Evolutionary conservation across 2,113 vertebrate species (phyloP), one percentile per base, ranked within the genome.

Genomic region (Gnathonemus longibarbis): DNA sequence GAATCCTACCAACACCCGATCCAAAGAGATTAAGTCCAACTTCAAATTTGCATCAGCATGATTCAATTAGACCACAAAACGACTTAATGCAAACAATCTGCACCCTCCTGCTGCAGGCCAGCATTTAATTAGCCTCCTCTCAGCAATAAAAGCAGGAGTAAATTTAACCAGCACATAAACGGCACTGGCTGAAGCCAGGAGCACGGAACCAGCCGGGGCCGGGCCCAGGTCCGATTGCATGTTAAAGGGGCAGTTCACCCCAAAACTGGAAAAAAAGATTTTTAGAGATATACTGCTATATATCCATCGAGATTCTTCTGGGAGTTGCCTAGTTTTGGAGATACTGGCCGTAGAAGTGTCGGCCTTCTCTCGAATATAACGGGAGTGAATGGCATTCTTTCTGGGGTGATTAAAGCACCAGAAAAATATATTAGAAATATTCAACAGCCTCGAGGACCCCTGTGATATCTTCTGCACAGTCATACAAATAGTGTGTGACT

Each of bases 31-130:
- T 50, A 90, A 80, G 77, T 74, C 50, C 52, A 89, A 89, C 50
- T 70, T 86, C 88, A 91, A 92, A 91, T 92, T 52, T 89, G 89
- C 83, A 70, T 84, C 90, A 88, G 70, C 90, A 49, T 84, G 88
- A 89, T 90, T 88, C 84, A 89, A 87, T 91, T 87, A 89, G 48
- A 90, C 58, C 74, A 39, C 56, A 85, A 52, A 50, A 45, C 66
- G 70, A 90, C 84, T 89, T 89, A 89, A 88, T 70, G 62, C 70
- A 90, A 88, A 80, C 56, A 90, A 77, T n/a, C 85, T 84, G 89
- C 89, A 90, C 35, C 50, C 21, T 46, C 35, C 62, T 88, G 15
- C 45, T 31, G 56, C 17, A 87, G 84, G 87, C 87, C 85, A 53
- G 77, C 15, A 50, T 88, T 80, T 90, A 85, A 90, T 90, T 90